Conservation (phyloP, 2,888 invertebrate genomes). For the Eupithecia pulchellata region DNA sequence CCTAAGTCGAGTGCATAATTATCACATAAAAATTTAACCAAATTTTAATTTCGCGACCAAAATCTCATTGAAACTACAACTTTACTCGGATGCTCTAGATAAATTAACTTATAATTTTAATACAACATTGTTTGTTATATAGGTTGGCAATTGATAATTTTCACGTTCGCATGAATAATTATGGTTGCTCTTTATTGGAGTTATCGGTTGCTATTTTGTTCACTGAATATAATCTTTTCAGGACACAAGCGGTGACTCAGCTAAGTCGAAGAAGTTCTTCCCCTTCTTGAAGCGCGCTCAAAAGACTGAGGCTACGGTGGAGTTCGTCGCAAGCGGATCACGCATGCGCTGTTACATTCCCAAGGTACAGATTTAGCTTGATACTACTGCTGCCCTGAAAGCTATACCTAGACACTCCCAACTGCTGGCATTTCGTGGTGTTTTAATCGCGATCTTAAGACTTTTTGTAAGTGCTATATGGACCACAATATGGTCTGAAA, state of each 20-base stretch:
- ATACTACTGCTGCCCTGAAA: too few species aligned
- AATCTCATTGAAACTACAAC: too few species aligned
- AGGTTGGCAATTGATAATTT: background rate
- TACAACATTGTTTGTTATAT: background rate
- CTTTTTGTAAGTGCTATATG: too few species aligned
- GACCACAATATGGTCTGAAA: too few species aligned
- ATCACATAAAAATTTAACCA: too few species aligned
- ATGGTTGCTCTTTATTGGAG: too few species aligned
- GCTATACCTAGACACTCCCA: background rate
- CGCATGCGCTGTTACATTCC: slow-evolving; percentile 96
- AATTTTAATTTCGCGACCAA: too few species aligned
- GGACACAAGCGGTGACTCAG: slow-evolving; percentile 93
- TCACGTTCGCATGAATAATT: background rate
- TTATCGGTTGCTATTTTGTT: too few species aligned
- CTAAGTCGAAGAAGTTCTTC: slow-evolving; percentile 95
- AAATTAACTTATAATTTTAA: background rate
- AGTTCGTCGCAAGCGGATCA: slow-evolving; percentile 98
- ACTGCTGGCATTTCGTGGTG: background rate
- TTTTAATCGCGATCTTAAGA: too few species aligned
- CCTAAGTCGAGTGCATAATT: too few species aligned
- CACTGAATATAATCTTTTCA: background rate
- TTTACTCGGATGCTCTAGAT: background rate
- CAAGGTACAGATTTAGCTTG: too few species aligned
- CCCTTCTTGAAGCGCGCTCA: slow-evolving; percentile 96
- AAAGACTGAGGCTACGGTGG: slow-evolving; percentile 96